Percentiles rank a stretch among this genome's conserved stretches.
These are phyloP conservation scores for Corythornis cristatus DNA, from an alignment of 2,113 vertebrate species.

Conservation along the genomic window DNA sequence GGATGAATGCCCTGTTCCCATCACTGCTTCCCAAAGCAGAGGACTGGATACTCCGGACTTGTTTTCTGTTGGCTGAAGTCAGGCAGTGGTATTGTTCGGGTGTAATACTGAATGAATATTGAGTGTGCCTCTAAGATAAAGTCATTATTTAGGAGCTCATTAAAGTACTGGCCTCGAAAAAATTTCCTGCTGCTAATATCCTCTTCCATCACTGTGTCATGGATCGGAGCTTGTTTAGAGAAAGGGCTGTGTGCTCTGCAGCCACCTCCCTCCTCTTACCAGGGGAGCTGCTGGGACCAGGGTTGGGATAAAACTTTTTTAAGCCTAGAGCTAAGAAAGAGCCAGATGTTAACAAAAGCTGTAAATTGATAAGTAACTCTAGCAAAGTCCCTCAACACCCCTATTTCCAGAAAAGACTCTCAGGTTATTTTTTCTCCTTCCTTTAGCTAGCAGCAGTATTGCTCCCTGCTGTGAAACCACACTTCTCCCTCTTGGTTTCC, in stretches of 20 bases:
- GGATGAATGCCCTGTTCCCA: neutral
- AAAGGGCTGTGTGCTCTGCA: neutral
- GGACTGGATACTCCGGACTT: neutral
- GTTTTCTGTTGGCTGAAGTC: neutral
- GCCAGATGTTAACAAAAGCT: neutral
- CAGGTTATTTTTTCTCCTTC: neutral
- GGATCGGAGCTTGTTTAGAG: neutral
- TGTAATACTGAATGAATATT: conserved; percentile 1
- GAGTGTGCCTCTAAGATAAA: conserved; percentile 57
- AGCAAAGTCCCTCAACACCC: neutral
- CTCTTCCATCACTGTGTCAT: conserved; percentile 69
- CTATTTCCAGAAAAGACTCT: neutral
- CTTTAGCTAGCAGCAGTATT: neutral
- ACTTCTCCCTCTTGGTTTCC: neutral
- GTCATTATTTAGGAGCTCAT: conserved; percentile 70
- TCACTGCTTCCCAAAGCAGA: neutral
- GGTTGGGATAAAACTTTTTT: neutral
- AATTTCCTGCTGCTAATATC: conserved; percentile 57
- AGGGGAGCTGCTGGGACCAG: neutral
- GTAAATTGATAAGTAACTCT: neutral
- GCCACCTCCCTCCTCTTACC: neutral
- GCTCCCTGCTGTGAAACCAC: neutral
- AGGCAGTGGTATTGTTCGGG: neutral
- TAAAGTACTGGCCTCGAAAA: conserved; percentile 51
- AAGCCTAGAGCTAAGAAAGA: neutral